Conservation (phyloP, 2,888 invertebrate genomes). For the Cheilosia pagana region DNA sequence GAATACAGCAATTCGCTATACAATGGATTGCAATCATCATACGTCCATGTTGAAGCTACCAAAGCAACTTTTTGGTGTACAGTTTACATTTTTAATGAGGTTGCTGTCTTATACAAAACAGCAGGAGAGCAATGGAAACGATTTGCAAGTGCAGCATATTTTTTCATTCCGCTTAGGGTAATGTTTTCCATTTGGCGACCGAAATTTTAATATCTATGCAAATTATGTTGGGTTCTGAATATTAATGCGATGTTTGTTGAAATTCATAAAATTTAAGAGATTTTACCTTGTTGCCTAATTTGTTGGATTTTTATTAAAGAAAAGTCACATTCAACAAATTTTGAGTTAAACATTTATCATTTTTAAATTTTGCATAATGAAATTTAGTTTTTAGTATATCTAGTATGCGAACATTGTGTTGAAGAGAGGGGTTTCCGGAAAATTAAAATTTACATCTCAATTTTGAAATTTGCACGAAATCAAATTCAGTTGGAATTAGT, state of each 20-base stretch:
- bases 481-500: too few species aligned
- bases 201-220: constrained; percentile 74
- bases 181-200: constrained; percentile 58
- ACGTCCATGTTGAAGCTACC: constrained; percentile 5
- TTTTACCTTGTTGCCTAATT: constrained; percentile 53
- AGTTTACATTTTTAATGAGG: constrained; percentile 43
- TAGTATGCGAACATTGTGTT: too few species aligned
- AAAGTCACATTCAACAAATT: background rate
- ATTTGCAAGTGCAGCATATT: constrained; percentile 64
- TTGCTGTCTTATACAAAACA: constrained; percentile 1
- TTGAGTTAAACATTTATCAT: too few species aligned
- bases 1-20: constrained; percentile 12
- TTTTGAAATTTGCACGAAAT: too few species aligned
- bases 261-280: constrained; percentile 55
- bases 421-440: too few species aligned
- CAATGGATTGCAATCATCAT: too few species aligned
- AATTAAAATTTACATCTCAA: too few species aligned
- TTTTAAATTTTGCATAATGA: background rate
- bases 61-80: constrained; percentile 1
- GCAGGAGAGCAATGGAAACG: constrained; percentile 5
- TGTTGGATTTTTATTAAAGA: constrained; percentile 34
- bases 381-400: too few species aligned
- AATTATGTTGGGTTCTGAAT: constrained; percentile 70
- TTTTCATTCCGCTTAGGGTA: constrained; percentile 50
- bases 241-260: constrained; percentile 62